phyloP scores from a whole-genome alignment of 2,797 vertebrate genomes.

The Malurus splendens region DNA sequence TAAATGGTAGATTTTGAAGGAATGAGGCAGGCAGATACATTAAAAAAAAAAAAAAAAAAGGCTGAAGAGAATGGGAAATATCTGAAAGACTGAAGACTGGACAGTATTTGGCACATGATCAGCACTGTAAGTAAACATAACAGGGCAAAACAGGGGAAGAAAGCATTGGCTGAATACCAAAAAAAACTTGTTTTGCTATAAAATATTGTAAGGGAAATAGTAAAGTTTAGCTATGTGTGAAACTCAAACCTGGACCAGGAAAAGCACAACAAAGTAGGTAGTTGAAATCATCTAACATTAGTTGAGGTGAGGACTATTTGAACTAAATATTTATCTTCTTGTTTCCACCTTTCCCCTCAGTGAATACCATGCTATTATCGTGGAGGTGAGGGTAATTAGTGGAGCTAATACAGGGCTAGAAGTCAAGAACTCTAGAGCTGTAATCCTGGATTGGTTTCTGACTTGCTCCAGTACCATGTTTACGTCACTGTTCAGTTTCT shows the following conservation, averaged over 20 bases:
- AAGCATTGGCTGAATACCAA: background rate
- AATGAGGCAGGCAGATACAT: background rate
- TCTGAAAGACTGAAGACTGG: background rate
- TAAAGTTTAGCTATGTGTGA: background rate
- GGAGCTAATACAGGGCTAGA: background rate
- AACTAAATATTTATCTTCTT: background rate
- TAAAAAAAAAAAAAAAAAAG: background rate
- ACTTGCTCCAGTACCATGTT: background rate
- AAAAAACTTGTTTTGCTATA: rapidly evolving
- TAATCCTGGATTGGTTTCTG: background rate
- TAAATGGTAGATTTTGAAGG: background rate
- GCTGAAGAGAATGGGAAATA: background rate
- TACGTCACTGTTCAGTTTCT: background rate
- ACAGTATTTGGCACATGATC: background rate
- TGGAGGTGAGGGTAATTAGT: background rate
- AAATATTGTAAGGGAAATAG: background rate
- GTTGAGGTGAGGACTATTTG: background rate
- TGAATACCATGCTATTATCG: background rate
- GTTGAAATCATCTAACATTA: background rate
- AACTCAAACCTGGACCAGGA: background rate
- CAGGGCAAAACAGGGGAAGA: background rate
- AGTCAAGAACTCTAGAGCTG: background rate
- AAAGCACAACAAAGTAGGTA: background rate
- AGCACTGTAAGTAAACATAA: background rate
- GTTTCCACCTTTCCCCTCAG: background rate